phyloP scores from a whole-genome alignment of 1,140 invertebrate species.

The Pomacea maculata region DNA sequence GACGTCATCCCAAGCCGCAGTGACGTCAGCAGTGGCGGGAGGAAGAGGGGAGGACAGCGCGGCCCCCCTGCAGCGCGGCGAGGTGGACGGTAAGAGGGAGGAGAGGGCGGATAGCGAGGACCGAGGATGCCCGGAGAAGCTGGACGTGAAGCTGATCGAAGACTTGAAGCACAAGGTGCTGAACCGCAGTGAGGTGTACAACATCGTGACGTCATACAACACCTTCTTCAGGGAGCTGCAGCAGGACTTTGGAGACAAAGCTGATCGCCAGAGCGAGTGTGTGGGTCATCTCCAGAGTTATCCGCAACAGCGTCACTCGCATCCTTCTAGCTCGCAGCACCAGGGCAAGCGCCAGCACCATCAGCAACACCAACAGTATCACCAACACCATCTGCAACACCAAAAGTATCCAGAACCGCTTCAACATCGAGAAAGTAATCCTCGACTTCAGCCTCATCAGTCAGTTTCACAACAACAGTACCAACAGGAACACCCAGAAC shows the following conservation, averaged over 20 bases:
- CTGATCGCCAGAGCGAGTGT: neutral
- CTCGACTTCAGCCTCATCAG: neutral
- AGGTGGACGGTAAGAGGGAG: neutral
- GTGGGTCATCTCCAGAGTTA: neutral
- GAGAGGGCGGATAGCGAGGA: neutral
- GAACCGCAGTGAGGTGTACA: constrained; percentile 33
- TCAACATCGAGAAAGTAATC: neutral
- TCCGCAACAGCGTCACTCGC: neutral
- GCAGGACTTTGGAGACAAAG: constrained; percentile 20
- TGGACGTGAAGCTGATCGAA: constrained; percentile 34
- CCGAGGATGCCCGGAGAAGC: neutral
- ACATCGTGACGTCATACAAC: constrained; percentile 39
- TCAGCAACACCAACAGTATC: neutral
- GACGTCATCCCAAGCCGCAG: constrained; percentile 33
- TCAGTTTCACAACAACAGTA: neutral
- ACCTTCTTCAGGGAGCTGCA: constrained; percentile 34
- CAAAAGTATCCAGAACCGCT: neutral
- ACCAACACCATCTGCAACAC: neutral
- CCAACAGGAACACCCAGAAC: neutral
- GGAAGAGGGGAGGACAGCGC: neutral
- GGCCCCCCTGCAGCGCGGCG: neutral
- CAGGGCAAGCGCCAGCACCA: neutral
- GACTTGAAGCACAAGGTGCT: constrained; percentile 36
- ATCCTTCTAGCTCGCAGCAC: neutral
- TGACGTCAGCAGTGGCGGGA: neutral